Percentiles rank a stretch among this genome's conserved stretches.
Conservation (phyloP, 2,797 vertebrate genomes). For the Spinibarbus caldwelli region DNA sequence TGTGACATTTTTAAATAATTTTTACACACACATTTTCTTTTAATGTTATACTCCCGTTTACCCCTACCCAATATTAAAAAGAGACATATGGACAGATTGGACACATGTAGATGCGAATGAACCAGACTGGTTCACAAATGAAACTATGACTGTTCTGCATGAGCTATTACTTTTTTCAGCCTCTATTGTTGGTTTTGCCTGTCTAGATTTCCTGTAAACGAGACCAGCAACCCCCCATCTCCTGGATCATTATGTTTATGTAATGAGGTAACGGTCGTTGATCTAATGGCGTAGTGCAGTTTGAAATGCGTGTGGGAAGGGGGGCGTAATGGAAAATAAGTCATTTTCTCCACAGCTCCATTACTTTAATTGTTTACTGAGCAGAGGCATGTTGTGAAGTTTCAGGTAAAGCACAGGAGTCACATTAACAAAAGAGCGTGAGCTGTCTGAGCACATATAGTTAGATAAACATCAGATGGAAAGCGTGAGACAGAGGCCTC, state of each 20-base stretch:
- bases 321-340: neutral
- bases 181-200: conserved; percentile 1
- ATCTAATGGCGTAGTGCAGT: conserved; percentile 1
- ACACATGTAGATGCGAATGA: neutral
- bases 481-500: neutral
- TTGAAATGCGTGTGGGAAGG: neutral
- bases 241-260: conserved; percentile 27
- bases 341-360: conserved; percentile 3
- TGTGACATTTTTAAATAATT: no score
- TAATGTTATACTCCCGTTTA: neutral
- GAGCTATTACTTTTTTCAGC: conserved; percentile 15
- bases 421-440: conserved; percentile 15
- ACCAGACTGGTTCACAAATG: conserved; percentile 6
- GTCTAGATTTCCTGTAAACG: conserved; percentile 28
- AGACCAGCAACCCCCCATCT: neutral
- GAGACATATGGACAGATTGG: no score
- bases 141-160: neutral
- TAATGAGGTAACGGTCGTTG: conserved; percentile 20
- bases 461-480: conserved; percentile 14
- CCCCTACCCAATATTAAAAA: neutral
- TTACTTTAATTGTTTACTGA: conserved; percentile 38
- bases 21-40: neutral
- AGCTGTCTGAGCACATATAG: conserved; percentile 16
- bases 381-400: conserved; percentile 27
- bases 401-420: conserved; percentile 15